Evolutionary conservation across 2,797 vertebrate species (phyloP), one percentile per base, ranked within the genome.

Genomic region (Sebastes iracundus): DNA sequence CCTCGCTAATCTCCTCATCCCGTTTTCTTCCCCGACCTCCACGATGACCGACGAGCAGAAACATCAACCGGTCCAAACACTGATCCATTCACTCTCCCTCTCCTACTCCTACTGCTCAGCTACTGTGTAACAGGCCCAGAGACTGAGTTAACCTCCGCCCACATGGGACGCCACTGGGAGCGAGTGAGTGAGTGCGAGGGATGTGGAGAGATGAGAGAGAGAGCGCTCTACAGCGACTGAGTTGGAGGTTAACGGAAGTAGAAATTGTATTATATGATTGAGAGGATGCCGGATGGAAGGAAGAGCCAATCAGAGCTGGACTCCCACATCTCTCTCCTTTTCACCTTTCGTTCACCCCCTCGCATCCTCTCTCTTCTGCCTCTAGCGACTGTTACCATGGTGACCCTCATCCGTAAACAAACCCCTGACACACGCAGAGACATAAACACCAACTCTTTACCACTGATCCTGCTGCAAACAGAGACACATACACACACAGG

Each of bases 1-100:
- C 94, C 92, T 95, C 94, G 85, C 94, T 95, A 94, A 95, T 95
- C 93, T 92, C 96, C 95, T 92, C 85, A 86, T 93, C 90, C 90
- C 4, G 23, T 42, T 92, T 65, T 80, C 77, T 42, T 60, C 77
- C 67, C 35, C 52, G 58, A 60, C 65, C 74, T 80, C 77, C 63
- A 49, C 55, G 2, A 9, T 52, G 32, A 77, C 52, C 8, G 3
- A 52, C 63, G 9, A 60, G n/a, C 62, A 64, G 38, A 62, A 52
- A 66, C 30, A 5, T 67, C 59, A 42, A 61, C 35, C 1, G 23
- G 42, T 75, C 42, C 75, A 60, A 85, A 71, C 77, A 25, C 82
- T 18, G 66, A 69, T 73, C 67, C 59, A 66, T 90, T 93, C 93
- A 79, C 92, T 90, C 63, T 30, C 80, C 33, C 68, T 27, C 25